A percentile compares a stretch with the other conserved stretches of the same genome.
These are phyloP conservation scores for Drosophila neutralis DNA, from an alignment of 2,888 invertebrate genomes.

Conservation along the genomic window DNA sequence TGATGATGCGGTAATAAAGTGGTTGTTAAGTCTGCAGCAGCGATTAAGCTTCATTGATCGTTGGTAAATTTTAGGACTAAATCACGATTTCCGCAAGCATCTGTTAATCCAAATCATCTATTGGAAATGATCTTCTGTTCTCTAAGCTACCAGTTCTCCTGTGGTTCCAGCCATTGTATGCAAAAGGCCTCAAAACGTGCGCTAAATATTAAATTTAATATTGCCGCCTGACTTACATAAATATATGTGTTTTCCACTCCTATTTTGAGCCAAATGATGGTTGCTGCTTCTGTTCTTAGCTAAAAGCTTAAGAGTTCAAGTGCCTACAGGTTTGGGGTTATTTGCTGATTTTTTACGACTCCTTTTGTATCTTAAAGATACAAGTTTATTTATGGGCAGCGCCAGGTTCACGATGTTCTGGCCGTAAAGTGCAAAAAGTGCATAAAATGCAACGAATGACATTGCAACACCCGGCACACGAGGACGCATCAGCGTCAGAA, in stretches of 20 bases:
- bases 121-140: conserved; percentile 34
- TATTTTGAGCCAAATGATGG: conserved; percentile 26
- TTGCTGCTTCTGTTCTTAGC: conserved; percentile 38
- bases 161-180: conserved; percentile 58
- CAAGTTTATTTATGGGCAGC: conserved; percentile 76
- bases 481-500: conserved; percentile 71
- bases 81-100: conserved; percentile 62
- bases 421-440: conserved; percentile 77
- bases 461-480: conserved; percentile 72
- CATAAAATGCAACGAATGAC: conserved; percentile 77
- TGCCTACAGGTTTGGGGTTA: conserved; percentile 57
- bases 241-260: conserved; percentile 30
- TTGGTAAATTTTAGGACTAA: conserved; percentile 48
- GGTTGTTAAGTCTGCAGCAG: conserved; percentile 20
- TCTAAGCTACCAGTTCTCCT: conserved; percentile 15
- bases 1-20: conserved; percentile 47
- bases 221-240: conserved; percentile 53
- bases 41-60: conserved; percentile 26
- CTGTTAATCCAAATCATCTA: conserved; percentile 50
- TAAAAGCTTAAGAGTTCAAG: conserved; percentile 65
- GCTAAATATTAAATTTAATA: conserved; percentile 78
- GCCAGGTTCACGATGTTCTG: conserved; percentile 56
- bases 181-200: conserved; percentile 68
- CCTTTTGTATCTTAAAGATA: conserved; percentile 75
- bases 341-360: conserved; percentile 78